phyloP scores from a whole-genome alignment of 2,797 vertebrate species.

The Champsocephalus esox region DNA sequence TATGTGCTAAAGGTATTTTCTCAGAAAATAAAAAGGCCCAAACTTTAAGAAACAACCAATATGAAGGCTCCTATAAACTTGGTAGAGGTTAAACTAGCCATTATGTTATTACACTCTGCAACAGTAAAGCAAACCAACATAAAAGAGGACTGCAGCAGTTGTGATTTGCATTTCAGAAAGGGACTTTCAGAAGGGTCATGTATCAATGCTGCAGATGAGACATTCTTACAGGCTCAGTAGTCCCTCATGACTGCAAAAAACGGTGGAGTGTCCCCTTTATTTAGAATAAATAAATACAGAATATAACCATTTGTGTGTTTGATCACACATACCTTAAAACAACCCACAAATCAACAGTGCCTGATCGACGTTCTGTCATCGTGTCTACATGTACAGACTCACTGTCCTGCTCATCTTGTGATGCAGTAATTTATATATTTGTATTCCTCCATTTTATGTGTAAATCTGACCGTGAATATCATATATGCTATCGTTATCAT shows the following conservation, averaged over 20 bases:
- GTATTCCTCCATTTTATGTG: constrained; percentile 30
- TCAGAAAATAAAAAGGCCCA: neutral
- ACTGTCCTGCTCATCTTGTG: constrained; percentile 52
- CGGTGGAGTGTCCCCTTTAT: constrained; percentile 20
- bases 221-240: neutral
- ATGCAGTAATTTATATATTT: constrained; percentile 58
- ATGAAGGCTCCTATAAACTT: neutral
- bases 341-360: constrained; percentile 69
- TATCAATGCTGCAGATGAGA: neutral
- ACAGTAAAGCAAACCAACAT: constrained; percentile 10
- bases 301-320: constrained; percentile 26
- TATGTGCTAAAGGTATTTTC: neutral
- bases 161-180: neutral
- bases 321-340: constrained; percentile 63
- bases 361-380: constrained; percentile 66
- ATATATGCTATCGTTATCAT: constrained; percentile 37
- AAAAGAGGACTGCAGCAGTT: constrained; percentile 17
- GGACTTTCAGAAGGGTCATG: neutral
- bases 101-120: neutral
- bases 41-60: constrained; percentile 7
- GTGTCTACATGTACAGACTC: constrained; percentile 50
- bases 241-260: neutral
- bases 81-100: neutral
- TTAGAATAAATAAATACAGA: neutral
- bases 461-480: constrained; percentile 22